Evolutionary conservation across 2,888 invertebrate genomes (phyloP), one percentile per base, ranked within the genome.

Genomic region (Oligia latruncula): DNA sequence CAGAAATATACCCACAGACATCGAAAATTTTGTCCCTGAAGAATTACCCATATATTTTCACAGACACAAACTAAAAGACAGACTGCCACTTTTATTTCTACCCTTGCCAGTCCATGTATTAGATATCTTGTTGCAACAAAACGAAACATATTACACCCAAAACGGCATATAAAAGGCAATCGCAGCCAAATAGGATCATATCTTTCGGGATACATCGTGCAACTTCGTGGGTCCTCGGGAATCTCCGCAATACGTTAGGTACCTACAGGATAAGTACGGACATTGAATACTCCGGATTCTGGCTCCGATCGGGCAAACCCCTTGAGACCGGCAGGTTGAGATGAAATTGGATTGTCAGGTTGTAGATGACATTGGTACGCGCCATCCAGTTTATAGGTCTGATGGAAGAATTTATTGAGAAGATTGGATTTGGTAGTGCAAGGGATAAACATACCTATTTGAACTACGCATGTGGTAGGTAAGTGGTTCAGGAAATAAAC

Each of bases 301-400:
- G 76, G 62, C 76, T 71, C 78, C 80, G 82, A 83, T 84, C 85
- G 82, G 66, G 81, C 72, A 82, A 89, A 75, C 78, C 91, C 86
- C 88, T 81, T 73, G 85, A 87, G 92, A 89, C 74, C 66, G 49
- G 77, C 82, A 82, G 86, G 85, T 88, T 86, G 86, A 90, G 89
- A 89, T 91, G 88, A 88, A 92, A 92, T 92, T 91, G 90, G 90
- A 92, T 92, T 92, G 92, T 90, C 90, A 90, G 88, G 82, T 88
- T 77, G 74, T 83, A 76, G 84, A 88, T 86, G 87, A 81, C 79
- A 82, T 68, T 77, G 40, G 83, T 86, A 86, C 68, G 58, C 80
- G 74, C 86, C 82, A 83, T 90, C 84, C 83, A 85, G 86, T 88
- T 89, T 90, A 89, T 89, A 90, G 82, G 76, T 85, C 70, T 77